Evolutionary conservation across 1,140 invertebrate species (phyloP).

Genomic region (Orussus abietinus): DNA sequence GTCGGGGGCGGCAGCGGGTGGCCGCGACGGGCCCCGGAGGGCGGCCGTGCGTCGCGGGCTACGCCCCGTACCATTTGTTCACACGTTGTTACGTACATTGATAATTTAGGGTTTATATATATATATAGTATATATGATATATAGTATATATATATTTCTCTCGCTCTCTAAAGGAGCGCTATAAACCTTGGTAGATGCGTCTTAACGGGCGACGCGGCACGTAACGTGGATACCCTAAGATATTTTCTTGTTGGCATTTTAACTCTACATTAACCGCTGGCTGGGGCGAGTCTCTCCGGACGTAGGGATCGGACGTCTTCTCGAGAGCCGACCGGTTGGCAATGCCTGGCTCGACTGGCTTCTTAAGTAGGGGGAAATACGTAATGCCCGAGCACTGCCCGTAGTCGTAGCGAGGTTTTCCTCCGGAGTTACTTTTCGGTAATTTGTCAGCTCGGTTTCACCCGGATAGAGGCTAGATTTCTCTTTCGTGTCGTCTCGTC

Average conservation of each 20-base stretch:
- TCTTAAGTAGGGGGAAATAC: too few relatives aligned
- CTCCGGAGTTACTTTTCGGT: too few relatives aligned
- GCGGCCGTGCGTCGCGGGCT: slow-evolving; percentile 14
- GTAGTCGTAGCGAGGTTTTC: too few relatives aligned
- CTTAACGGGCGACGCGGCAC: slow-evolving; percentile 28
- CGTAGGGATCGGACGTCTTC: too few relatives aligned
- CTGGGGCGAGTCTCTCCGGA: slow-evolving; percentile 35
- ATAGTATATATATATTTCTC: too few relatives aligned
- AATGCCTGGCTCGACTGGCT: too few relatives aligned
- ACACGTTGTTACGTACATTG: slow-evolving; percentile 46
- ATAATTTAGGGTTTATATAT: slow-evolving; percentile 38
- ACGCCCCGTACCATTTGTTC: slow-evolving; percentile 30
- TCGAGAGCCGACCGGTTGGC: too few relatives aligned
- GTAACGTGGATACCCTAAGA: slow-evolving; percentile 31
- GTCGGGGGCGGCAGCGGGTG: slow-evolving; percentile 10
- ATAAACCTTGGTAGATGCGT: slow-evolving; percentile 43
- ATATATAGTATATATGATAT: too few relatives aligned
- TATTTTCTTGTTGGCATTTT: slow-evolving; percentile 50
- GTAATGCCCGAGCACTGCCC: too few relatives aligned
- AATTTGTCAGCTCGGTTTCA: too few relatives aligned
- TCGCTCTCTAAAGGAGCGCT: slow-evolving; percentile 37
- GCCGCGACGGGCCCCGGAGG: slow-evolving; percentile 7
- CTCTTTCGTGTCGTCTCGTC: too few relatives aligned
- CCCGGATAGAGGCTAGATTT: too few relatives aligned
- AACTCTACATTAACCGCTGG: slow-evolving; percentile 40